Base-by-base conservation (phyloP, 2,888 invertebrate species). In the Tribolium freemani region DNA sequence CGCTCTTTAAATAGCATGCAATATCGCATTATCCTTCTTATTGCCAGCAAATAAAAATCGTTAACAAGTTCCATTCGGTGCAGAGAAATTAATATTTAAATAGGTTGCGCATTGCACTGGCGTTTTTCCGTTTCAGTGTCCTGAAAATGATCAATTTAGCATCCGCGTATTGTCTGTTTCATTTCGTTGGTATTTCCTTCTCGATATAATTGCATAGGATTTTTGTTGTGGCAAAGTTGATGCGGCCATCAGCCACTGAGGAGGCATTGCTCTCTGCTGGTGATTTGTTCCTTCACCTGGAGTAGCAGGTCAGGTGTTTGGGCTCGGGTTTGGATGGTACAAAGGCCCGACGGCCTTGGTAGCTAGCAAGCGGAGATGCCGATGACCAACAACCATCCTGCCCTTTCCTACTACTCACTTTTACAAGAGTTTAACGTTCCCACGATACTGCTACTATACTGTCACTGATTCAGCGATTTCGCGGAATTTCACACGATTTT, bases 321-420 rank as follows among this genome's bases (percentile, higher is more conserved):
- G 75, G 77, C 76, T 78, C 64, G 54, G 56, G 63, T 69, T 69
- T 69, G 63, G 70, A 58, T 69, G 64, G 74, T 76, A 75, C 75
- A 77, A 75, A 76, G 79, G 78, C 79, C 76, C 76, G 79, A 72
- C 78, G 79, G 74, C 79, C 79, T 79, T 79, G 79, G 75, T 63
- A 74, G 71, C 58, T 58, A 69, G 66, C 72, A 53, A 72, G 70
- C 75, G 71, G 73, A 73, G 77, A 79, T 76, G 78, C 76, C 77
- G 77, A 75, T 78, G 78, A 78, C 76, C 79, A 79, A 74, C 73
- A 70, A 31, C 56, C 54, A 53, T 58, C 71, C 71, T 60, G 67
- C 69, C 68, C 67, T 72, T 72, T 72, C 68, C 72, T 72, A 68
- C 72, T 38, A 63, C 58, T 56, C 60, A 51, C 63, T 45, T 46